A percentile compares a stretch with the other conserved stretches of the same genome.
Conservation (phyloP, 2,888 invertebrate species). For the Didymodactylos carnosus region DNA sequence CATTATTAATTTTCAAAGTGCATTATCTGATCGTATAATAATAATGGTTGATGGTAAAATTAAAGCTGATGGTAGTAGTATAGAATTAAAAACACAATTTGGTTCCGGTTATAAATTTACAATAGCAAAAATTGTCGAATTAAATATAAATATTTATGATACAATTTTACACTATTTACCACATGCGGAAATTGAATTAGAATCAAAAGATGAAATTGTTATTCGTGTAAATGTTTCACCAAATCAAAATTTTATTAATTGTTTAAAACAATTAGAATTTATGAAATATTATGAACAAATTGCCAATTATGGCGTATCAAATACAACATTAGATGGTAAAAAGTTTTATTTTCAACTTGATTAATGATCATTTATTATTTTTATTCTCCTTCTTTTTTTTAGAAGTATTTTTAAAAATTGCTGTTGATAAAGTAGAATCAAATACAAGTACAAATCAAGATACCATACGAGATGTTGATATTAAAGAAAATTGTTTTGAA, state of each 20-base stretch:
- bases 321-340: neutral
- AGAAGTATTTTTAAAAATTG: too few species aligned
- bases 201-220: neutral
- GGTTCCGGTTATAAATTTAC: neutral
- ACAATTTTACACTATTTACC: neutral
- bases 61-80: neutral
- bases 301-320: neutral
- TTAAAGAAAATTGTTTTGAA: neutral
- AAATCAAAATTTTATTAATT: neutral
- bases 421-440: too few species aligned
- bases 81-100: neutral
- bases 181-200: neutral
- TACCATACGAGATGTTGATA: too few species aligned
- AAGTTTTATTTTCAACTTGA: neutral
- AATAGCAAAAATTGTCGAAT: neutral
- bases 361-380: too few species aligned
- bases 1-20: too few species aligned
- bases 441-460: too few species aligned
- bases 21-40: neutral
- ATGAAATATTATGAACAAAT: neutral
- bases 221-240: neutral
- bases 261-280: neutral
- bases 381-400: too few species aligned
- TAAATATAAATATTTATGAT: neutral
- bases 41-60: neutral